Base-by-base conservation (phyloP, 1,140 invertebrate genomes). In the Cepaea nemoralis region DNA sequence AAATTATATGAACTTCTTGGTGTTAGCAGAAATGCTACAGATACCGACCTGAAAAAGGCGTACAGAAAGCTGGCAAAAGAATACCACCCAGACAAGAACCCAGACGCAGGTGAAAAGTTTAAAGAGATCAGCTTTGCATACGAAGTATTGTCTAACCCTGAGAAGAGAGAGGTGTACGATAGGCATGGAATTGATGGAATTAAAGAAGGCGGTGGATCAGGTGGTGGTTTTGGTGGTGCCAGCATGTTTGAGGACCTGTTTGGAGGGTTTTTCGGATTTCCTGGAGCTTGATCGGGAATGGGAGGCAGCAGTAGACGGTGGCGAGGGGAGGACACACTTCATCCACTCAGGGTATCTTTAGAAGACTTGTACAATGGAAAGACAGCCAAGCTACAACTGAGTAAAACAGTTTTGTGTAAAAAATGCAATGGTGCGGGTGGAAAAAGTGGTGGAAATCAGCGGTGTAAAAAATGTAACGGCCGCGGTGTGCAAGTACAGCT, bases 21-120 rank as follows among this genome's bases (percentile, higher is more conserved):
- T 82, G 96, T 97, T 73, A 91, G 92, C 82, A 94, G 94, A 92
- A 94, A 92, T 92, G 95, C 96, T 80, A 93, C 94, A 78, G 94
- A 96, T 87, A 92, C 93, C 24, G 96, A 97, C 93, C 96, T 97
- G 83, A 97, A 97, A 93, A 95, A 96, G 94, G 91, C 92, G 45
- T 93, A 93, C 84, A 86, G 92, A 71, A 92, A 92, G 92, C 92
- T 99, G 80, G 98, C 98, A 22, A 93, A 99, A 16, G 99, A 99
- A 92, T 99, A 98, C 91, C 99, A 99, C 91, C 98, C 98, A 59
- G 98, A 99, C 91, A 99, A 99, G 92, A 99, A 99, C 93, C 98
- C 98, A 27, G 97, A 97, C 94, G 97, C 99, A 93, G 98, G 97
- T 77, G 90, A 91, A 82, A 91, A 90, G 93, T 99, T 99, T 89